Evolutionary conservation across 2,113 vertebrate genomes (phyloP).

Genomic region (Pachyramphus minor): DNA sequence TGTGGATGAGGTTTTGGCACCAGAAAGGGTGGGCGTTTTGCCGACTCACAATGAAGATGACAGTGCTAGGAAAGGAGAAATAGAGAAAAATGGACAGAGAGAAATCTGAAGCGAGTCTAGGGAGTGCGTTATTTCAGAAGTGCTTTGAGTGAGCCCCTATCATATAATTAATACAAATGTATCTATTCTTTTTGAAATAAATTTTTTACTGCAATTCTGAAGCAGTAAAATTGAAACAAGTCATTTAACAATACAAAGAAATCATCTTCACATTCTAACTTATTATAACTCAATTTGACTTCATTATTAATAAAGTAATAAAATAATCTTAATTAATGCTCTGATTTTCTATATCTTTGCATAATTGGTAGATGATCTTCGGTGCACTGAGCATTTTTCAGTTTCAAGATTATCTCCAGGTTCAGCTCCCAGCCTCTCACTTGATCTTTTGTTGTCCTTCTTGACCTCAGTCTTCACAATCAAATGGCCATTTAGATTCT

Average conservation of each 20-base stretch:
- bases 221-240: slow-evolving; percentile 66
- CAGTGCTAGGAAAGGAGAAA: neutral
- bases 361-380: slow-evolving; percentile 15
- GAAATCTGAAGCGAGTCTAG: neutral
- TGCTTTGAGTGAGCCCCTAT: neutral
- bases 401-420: neutral
- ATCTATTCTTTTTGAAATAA: neutral
- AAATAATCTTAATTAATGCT: slow-evolving; percentile 60
- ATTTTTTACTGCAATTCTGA: slow-evolving; percentile 43
- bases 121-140: neutral
- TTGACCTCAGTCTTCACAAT: slow-evolving; percentile 38
- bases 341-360: slow-evolving; percentile 18
- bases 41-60: neutral
- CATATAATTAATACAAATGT: slow-evolving; percentile 17
- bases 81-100: neutral
- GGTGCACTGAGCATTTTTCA: neutral
- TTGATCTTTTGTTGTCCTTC: neutral
- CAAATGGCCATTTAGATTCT: slow-evolving; percentile 29
- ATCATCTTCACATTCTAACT: slow-evolving; percentile 41
- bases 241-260: slow-evolving; percentile 54
- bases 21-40: neutral
- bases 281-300: slow-evolving; percentile 50
- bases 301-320: slow-evolving; percentile 56
- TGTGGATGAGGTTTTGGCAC: slow-evolving; percentile 31
- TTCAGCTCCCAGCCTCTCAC: neutral